These are phyloP conservation scores for Drosophila ustulata DNA, from an alignment of 2,888 invertebrate genomes.

Conservation along the genomic window DNA sequence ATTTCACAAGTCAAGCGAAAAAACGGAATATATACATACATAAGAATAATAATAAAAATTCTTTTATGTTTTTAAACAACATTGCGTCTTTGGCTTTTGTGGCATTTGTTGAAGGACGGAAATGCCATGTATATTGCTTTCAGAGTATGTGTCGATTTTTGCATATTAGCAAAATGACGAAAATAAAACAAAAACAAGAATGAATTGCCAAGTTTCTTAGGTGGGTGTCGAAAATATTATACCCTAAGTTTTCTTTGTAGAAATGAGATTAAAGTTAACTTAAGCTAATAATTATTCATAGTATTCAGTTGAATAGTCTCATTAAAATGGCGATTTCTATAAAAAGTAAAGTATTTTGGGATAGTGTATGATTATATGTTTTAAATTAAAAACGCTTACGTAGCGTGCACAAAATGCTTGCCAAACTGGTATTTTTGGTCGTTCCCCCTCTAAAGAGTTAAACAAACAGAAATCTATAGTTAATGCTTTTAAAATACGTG, in stretches of 20 bases:
- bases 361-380: conserved; percentile 50
- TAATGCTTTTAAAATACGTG: conserved; percentile 36
- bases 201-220: conserved; percentile 1
- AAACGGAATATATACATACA: conserved; percentile 19
- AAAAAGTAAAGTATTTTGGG: not conserved
- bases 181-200: conserved; percentile 48
- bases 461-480: conserved; percentile 56
- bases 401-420: conserved; percentile 60
- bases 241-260: not conserved
- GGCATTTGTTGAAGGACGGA: conserved; percentile 77
- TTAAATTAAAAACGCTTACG: conserved; percentile 67
- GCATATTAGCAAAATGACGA: conserved; percentile 68
- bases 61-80: conserved; percentile 16
- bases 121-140: conserved; percentile 57
- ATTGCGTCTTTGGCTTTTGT: conserved; percentile 33
- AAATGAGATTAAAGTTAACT: not conserved
- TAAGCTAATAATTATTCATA: not conserved
- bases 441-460: conserved; percentile 32
- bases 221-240: not conserved
- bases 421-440: conserved; percentile 53
- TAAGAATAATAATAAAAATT: conserved; percentile 46
- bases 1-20: conserved; percentile 53
- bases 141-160: conserved; percentile 57
- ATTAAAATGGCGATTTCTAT: not conserved
- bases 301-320: not conserved